phyloP scores from a whole-genome alignment of 2,888 invertebrate genomes.

The Pharmacophagus antenor region DNA sequence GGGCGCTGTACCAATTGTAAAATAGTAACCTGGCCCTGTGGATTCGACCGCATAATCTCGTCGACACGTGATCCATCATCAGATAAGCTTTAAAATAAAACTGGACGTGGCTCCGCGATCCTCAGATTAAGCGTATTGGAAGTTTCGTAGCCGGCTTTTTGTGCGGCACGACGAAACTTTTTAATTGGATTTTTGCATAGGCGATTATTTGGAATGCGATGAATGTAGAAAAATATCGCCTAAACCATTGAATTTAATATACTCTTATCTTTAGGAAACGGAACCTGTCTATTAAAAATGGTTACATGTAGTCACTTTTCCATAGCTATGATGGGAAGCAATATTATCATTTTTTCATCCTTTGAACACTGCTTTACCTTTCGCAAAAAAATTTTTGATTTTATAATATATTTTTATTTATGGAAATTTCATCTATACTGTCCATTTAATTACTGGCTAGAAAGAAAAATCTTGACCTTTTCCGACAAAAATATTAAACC shows the following conservation, averaged over 20 bases:
- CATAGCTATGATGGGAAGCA: no score
- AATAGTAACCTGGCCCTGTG: slow-evolving; percentile 22
- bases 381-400: no score
- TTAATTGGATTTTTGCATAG: slow-evolving; percentile 29
- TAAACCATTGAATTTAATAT: background rate
- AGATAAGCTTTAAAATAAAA: slow-evolving; percentile 31
- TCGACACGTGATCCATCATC: slow-evolving; percentile 31
- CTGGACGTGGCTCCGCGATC: slow-evolving; percentile 28
- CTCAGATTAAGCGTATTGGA: slow-evolving; percentile 29
- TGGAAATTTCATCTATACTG: background rate
- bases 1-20: slow-evolving; percentile 17
- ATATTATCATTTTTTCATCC: no score
- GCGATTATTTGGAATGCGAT: slow-evolving; percentile 1
- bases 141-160: slow-evolving; percentile 19
- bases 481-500: background rate
- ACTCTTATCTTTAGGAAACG: background rate
- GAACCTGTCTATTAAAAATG: background rate
- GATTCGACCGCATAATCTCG: slow-evolving; percentile 25
- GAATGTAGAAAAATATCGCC: background rate
- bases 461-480: background rate
- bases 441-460: background rate
- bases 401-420: background rate
- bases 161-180: slow-evolving; percentile 17
- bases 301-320: background rate
- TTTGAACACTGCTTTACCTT: no score